These are phyloP conservation scores for Spheniscus mendiculus DNA, from an alignment of 2,113 vertebrate genomes.

Conservation along the genomic window DNA sequence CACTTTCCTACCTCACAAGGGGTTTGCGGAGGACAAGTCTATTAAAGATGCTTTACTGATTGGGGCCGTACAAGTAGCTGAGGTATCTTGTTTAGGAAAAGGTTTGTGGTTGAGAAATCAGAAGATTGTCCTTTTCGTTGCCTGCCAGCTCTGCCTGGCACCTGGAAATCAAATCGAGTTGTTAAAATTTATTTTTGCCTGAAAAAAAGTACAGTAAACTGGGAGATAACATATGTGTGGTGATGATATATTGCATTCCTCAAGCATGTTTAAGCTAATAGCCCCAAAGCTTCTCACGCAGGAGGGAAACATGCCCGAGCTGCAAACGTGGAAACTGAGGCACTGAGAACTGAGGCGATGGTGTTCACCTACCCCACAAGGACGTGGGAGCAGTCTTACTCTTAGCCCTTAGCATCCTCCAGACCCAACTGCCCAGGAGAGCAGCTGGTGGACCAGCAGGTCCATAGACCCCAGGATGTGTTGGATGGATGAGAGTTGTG, in stretches of 20 bases:
- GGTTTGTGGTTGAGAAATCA: neutral
- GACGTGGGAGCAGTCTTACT: fast-evolving
- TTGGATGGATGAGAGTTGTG: neutral
- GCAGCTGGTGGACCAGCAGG: neutral
- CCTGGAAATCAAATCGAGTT: constrained; percentile 26
- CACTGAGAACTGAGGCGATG: too few species aligned
- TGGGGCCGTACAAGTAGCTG: neutral
- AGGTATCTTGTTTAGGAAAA: neutral
- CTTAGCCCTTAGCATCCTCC: neutral
- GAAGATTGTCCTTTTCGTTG: neutral
- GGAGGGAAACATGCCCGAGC: fast-evolving
- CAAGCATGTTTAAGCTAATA: neutral
- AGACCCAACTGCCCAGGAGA: neutral
- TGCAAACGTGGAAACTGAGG: neutral
- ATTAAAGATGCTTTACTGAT: constrained; percentile 47
- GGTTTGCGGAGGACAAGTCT: neutral
- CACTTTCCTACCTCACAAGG: neutral
- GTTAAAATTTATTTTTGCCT: neutral
- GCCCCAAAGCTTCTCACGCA: neutral
- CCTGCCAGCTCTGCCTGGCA: neutral
- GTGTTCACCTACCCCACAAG: neutral
- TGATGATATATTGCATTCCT: neutral
- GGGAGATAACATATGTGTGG: neutral
- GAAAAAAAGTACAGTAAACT: neutral
- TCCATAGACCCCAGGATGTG: neutral